Evolutionary conservation across 2,113 vertebrate species (phyloP), one percentile per base, ranked within the genome.

Genomic region (Monarcha castaneiventris): DNA sequence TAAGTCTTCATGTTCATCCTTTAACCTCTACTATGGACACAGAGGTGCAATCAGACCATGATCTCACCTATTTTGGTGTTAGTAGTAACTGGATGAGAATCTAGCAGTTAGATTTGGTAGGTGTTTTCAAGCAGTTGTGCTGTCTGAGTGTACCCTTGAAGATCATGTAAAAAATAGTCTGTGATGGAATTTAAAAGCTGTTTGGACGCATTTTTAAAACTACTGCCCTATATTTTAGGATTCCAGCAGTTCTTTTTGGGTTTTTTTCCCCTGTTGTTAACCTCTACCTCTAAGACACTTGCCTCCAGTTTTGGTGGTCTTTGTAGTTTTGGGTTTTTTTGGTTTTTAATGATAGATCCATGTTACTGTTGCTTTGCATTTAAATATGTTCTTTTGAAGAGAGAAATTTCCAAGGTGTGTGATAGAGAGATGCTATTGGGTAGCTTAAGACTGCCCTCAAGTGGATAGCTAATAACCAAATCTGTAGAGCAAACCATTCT

Each of bases 401-500:
- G 46, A 22, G 35, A 3, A n/a, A 83, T 77, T 63, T 83, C 35
- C 32, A 43, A 56, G 54, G 11, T 49, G 10, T 51, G 46, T 73
- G 46, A 32, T n/a, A 14, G 25, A 84, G 63, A 32, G 56, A 80
- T 71, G 43, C 30, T 52, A 46, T 30, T 78, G 68, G 29, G 32
- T 59, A 88, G 72, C 85, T 88, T 73, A 74, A 79, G 92, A 19
- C 79, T 95, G 95, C 94, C 95, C 94, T 96, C 92, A 85, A 56
- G 93, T 93, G 95, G 95, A 64, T 52, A 74, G 48, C 52, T 88
- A 52, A 72, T 33, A 64, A 81, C 20, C 25, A 59, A 25, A 30
- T 74, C 52, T 63, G 26, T 41, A 51, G 46, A 82, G 43, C 26
- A 87, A 61, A 78, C 19, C 2, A 25, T 54, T 77, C 85, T 59